Conservation (phyloP, 2,888 invertebrate species). For the Vesta saturnalis region DNA sequence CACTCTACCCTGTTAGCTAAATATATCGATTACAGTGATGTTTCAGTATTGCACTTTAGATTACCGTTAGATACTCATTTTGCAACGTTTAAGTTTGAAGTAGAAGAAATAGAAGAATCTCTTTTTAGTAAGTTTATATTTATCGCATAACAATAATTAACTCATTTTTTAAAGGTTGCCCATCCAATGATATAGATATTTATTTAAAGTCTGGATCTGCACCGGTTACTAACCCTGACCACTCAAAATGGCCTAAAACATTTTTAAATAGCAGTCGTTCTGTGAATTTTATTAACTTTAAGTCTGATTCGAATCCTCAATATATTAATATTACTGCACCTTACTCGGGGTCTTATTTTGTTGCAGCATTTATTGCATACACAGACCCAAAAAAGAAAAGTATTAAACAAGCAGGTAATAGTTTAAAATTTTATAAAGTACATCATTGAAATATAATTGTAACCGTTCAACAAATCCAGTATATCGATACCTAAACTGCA, state of each 20-base stretch:
- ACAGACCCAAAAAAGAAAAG: conserved; percentile 76
- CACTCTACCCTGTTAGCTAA: conserved; percentile 52
- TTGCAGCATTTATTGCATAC: conserved; percentile 81
- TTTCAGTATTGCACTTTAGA: conserved; percentile 55
- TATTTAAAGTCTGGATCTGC: conserved; percentile 83
- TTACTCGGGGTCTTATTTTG: conserved; percentile 82
- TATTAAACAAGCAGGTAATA: conserved; percentile 79
- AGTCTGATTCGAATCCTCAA: conserved; percentile 70
- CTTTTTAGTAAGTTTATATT: conserved; percentile 53
- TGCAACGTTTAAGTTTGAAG: conserved; percentile 56
- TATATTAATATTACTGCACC: conserved; percentile 73
- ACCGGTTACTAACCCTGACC: conserved; percentile 85
- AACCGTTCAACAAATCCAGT: too few species aligned
- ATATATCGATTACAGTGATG: conserved; percentile 55
- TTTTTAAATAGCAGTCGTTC: conserved; percentile 57
- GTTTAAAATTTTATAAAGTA: not conserved
- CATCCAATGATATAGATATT: conserved; percentile 68
- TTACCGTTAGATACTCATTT: conserved; percentile 56
- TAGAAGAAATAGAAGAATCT: conserved; percentile 54
- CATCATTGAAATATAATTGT: too few species aligned
- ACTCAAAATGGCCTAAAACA: conserved; percentile 73
- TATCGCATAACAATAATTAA: not conserved
- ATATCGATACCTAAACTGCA: too few species aligned
- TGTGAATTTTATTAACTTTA: conserved; percentile 68
- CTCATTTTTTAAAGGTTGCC: conserved; percentile 51